Conservation (phyloP, 2,888 invertebrate species). For the Eupithecia vulgata region DNA sequence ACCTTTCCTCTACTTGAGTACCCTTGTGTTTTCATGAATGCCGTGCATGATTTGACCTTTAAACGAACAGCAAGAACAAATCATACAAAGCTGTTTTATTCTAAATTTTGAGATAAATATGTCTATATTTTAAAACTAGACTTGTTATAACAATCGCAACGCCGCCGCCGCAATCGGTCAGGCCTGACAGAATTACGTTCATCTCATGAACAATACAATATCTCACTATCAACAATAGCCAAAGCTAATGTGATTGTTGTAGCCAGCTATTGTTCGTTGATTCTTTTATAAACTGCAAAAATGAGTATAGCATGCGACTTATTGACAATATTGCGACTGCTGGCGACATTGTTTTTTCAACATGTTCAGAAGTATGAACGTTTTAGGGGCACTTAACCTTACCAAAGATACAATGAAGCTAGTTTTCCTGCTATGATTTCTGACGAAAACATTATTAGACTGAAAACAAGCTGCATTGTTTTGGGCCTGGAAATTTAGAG, state of each 20-base stretch:
- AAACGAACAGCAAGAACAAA: not conserved
- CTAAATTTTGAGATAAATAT: not conserved
- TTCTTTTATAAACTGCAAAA: conserved; percentile 19
- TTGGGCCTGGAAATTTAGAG: not conserved
- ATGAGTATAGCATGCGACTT: conserved; percentile 18
- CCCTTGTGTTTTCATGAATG: not conserved
- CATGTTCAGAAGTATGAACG: conserved; percentile 11
- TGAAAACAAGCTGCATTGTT: not conserved
- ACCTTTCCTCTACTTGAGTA: not conserved
- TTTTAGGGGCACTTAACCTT: not conserved
- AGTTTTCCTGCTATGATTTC: conserved; percentile 8
- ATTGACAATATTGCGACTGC: conserved; percentile 20
- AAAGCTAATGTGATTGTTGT: conserved; percentile 30
- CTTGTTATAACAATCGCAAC: conserved; percentile 40
- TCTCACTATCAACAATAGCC: conserved; percentile 25
- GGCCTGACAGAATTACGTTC: conserved; percentile 46
- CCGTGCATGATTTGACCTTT: not conserved
- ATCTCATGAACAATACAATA: conserved; percentile 31
- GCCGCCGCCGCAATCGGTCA: conserved; percentile 52
- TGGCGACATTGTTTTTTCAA: conserved; percentile 24
- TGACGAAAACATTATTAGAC: conserved; percentile 19
- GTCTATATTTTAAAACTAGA: not conserved
- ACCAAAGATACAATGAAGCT: not conserved
- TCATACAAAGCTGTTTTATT: not conserved
- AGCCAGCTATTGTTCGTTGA: conserved; percentile 19